Evolutionary conservation across 2,888 invertebrate species (phyloP).

Genomic region (Cephus spinipes): DNA sequence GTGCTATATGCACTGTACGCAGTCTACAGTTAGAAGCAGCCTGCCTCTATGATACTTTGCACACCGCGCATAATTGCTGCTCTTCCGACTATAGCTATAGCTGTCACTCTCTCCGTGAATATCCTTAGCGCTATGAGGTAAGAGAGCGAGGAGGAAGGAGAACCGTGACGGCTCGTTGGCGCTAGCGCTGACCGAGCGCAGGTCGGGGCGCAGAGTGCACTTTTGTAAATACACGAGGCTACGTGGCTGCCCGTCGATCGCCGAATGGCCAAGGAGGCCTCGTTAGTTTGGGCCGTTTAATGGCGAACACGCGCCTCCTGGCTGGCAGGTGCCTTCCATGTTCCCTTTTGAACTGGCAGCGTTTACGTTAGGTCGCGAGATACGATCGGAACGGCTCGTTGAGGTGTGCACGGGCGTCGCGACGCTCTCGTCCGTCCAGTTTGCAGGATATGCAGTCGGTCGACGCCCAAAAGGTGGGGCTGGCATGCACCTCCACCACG

Average conservation of each 20-base stretch:
- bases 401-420: not conserved
- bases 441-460: constrained; percentile 21
- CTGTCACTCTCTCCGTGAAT: too few species aligned
- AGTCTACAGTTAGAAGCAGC: too few species aligned
- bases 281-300: not conserved
- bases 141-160: not conserved
- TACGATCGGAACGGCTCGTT: not conserved
- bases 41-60: too few species aligned
- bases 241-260: not conserved
- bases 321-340: constrained; percentile 39
- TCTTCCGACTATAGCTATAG: too few species aligned
- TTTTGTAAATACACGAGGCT: not conserved
- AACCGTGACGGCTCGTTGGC: not conserved
- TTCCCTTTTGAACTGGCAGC: not conserved
- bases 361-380: constrained; percentile 28
- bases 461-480: constrained; percentile 54
- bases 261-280: not conserved
- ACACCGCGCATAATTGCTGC: too few species aligned
- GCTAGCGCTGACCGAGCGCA: too few species aligned
- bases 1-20: not conserved
- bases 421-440: not conserved
- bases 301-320: constrained; percentile 7
- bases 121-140: too few species aligned
- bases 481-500: constrained; percentile 52
- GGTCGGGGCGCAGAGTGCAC: too few species aligned